Percentiles rank a stretch among this genome's conserved stretches.
phyloP scores from a whole-genome alignment of 2,888 invertebrate species.

The Lithophane semibrunnea region DNA sequence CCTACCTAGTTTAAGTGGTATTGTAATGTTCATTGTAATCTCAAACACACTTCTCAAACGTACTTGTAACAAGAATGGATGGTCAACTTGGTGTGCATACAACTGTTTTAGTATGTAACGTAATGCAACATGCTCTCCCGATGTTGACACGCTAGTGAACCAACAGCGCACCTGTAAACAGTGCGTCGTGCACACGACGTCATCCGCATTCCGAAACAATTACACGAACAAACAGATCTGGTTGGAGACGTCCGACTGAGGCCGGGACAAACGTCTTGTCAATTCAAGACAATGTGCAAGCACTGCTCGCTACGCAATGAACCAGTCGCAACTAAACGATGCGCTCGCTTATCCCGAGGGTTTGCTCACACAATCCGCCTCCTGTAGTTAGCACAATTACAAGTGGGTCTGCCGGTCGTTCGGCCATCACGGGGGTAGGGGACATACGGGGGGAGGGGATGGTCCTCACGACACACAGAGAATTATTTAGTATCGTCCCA shows the following conservation, averaged over 20 bases:
- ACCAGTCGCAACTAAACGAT: constrained; percentile 39
- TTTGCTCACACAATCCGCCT: constrained; percentile 62
- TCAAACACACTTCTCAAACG: not conserved
- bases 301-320: constrained; percentile 27
- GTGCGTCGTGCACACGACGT: constrained; percentile 18
- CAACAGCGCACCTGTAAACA: constrained; percentile 34
- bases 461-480: constrained; percentile 66
- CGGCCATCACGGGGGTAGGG: not conserved
- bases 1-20: not conserved
- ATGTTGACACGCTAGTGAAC: constrained; percentile 31
- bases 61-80: not conserved
- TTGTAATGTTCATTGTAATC: not conserved
- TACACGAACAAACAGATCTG: constrained; percentile 47
- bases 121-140: not conserved
- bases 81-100: not conserved
- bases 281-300: constrained; percentile 13
- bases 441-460: not conserved
- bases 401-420: constrained; percentile 19
- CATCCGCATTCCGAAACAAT: constrained; percentile 49
- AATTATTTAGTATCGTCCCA: constrained; percentile 77
- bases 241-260: constrained; percentile 16
- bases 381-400: constrained; percentile 70
- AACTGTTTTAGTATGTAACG: constrained; percentile 8
- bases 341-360: constrained; percentile 51
- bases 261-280: constrained; percentile 40